Evolutionary conservation across 2,888 invertebrate species (phyloP).

Genomic region (Glomeris marginata): DNA sequence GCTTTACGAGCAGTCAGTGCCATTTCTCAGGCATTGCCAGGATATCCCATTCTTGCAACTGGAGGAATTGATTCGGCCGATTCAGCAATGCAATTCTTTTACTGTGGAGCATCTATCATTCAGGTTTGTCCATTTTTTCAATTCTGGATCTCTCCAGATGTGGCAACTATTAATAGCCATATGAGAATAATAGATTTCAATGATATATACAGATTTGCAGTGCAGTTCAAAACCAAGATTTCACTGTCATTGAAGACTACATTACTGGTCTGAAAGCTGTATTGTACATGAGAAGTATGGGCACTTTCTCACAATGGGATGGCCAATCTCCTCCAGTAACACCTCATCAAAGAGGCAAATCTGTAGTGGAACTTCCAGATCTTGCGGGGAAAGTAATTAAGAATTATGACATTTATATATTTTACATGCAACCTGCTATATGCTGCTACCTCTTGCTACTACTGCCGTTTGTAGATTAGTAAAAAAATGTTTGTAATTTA

Average conservation of each 20-base stretch:
- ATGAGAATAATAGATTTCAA: not conserved
- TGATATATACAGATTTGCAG: conserved; percentile 58
- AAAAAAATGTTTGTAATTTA: conserved; percentile 24
- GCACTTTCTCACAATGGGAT: conserved; percentile 56
- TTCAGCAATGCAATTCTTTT: conserved; percentile 80
- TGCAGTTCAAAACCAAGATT: conserved; percentile 97
- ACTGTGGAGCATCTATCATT: conserved; percentile 80
- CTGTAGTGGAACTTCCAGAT: conserved; percentile 33
- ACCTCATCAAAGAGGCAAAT: conserved; percentile 88
- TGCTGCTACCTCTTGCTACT: not conserved
- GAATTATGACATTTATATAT: too few species aligned
- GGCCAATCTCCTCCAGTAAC: conserved; percentile 86
- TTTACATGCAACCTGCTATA: not conserved
- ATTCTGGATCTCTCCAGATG: too few species aligned
- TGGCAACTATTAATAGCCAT: too few species aligned
- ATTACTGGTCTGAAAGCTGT: conserved; percentile 72
- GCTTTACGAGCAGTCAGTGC: conserved; percentile 81
- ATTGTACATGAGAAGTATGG: conserved; percentile 59
- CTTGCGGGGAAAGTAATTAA: too few species aligned
- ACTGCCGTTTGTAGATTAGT: too few species aligned
- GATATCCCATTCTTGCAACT: conserved; percentile 84
- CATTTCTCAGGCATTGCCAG: conserved; percentile 66
- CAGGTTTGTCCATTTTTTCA: conserved; percentile 43
- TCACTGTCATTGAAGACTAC: conserved; percentile 91
- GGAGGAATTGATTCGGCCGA: conserved; percentile 97